Conservation (phyloP, 2,797 vertebrate genomes). For the Muscicapa comitata region DNA sequence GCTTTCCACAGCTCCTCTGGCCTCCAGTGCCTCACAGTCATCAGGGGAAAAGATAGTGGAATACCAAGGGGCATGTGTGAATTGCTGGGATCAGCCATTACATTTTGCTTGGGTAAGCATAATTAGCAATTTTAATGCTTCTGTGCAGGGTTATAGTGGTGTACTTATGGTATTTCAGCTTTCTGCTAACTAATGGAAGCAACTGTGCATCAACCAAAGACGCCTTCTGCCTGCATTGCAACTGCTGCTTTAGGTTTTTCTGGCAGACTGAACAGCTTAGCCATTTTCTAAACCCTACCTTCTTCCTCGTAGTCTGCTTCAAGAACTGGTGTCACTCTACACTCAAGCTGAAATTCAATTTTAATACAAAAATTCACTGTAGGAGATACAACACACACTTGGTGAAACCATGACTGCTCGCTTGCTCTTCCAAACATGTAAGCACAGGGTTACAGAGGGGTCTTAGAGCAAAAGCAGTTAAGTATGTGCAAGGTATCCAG, state of each 20-base stretch:
- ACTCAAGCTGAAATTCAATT: not conserved
- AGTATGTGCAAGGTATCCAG: not conserved
- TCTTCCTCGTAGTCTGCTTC: slow-evolving; percentile 7
- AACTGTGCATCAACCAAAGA: slow-evolving; percentile 65
- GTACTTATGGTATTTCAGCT: not conserved
- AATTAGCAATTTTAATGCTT: not conserved
- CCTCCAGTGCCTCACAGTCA: not conserved
- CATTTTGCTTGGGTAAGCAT: not conserved
- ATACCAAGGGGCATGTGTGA: not conserved
- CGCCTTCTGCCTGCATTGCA: slow-evolving; percentile 31
- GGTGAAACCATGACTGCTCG: not conserved
- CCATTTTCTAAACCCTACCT: not conserved
- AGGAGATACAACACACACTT: not conserved
- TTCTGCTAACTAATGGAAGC: not conserved
- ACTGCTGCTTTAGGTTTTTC: not conserved
- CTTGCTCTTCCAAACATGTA: not conserved
- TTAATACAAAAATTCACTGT: not conserved
- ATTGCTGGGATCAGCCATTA: not conserved
- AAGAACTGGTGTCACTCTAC: not conserved
- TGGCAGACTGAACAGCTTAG: not conserved
- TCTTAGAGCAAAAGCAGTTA: not conserved
- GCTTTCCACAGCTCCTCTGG: not conserved
- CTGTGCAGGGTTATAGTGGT: not conserved
- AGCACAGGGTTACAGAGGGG: not conserved
- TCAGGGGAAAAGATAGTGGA: not conserved